Conservation (phyloP, 2,113 vertebrate genomes). For the Crocuta crocuta region DNA sequence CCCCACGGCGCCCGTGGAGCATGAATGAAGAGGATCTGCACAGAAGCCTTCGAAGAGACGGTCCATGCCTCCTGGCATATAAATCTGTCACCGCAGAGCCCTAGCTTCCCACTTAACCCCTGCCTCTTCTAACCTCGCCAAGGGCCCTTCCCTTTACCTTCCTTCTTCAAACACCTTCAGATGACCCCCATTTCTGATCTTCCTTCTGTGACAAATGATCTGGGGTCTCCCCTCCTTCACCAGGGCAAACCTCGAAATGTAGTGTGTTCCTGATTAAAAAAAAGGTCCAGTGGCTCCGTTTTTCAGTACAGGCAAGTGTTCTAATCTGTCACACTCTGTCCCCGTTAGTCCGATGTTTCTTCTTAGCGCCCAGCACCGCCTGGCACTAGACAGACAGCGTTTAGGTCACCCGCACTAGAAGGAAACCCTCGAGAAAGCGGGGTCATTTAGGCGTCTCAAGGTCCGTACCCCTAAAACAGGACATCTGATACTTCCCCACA, state of each 20-base stretch:
- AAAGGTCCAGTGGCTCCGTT: neutral
- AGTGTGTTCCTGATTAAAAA: neutral
- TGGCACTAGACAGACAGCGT: neutral
- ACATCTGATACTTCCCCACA: neutral
- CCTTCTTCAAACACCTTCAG: constrained; percentile 3
- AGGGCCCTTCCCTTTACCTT: neutral
- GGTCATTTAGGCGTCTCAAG: neutral
- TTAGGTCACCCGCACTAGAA: neutral
- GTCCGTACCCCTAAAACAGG: neutral
- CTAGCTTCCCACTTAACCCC: neutral
- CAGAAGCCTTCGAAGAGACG: neutral
- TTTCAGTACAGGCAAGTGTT: neutral
- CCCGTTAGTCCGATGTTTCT: constrained; percentile 1
- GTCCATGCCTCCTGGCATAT: neutral
- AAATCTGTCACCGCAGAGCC: constrained; percentile 14
- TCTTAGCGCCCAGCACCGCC: neutral
- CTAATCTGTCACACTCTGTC: neutral
- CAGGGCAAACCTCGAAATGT: constrained; percentile 15
- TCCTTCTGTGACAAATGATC: neutral
- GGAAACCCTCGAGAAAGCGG: neutral
- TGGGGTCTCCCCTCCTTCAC: neutral
- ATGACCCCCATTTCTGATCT: neutral
- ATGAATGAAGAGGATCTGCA: neutral
- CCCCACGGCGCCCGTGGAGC: neutral
- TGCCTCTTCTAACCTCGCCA: neutral